A percentile compares a stretch with the other conserved stretches of the same genome.
Conservation (phyloP, 2,113 vertebrate species). For the Silurus asotus region DNA sequence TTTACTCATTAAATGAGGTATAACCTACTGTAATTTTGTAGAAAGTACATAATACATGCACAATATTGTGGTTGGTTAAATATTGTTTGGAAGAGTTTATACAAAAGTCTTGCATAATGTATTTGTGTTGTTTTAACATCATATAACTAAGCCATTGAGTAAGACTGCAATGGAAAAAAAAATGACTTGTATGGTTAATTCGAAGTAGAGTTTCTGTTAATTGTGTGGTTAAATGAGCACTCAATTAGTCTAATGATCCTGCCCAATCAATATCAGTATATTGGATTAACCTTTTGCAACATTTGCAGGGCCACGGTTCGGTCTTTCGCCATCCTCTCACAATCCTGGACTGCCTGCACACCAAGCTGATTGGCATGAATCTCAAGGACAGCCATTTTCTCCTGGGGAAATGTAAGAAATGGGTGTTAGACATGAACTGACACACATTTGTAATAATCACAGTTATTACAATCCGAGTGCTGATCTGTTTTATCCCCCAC, state of each 20-base stretch:
- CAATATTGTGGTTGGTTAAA: not conserved
- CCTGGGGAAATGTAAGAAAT: conserved; percentile 68
- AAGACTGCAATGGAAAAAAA: not conserved
- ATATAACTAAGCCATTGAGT: not conserved
- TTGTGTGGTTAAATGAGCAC: not conserved
- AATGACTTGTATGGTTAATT: not conserved
- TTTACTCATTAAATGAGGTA: not conserved
- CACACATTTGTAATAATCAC: not conserved
- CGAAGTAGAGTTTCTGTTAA: not conserved
- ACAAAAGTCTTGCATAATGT: not conserved
- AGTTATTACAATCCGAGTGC: not conserved
- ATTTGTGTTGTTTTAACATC: not conserved
- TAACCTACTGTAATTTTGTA: not conserved
- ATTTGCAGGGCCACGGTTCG: conserved; percentile 77
- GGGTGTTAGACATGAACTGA: not conserved
- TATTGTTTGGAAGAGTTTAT: not conserved
- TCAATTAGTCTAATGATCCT: not conserved
- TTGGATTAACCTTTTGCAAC: conserved; percentile 82
- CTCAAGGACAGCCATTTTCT: conserved; percentile 83
- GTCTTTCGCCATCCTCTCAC: conserved; percentile 80
- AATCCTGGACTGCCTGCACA: conserved; percentile 83
- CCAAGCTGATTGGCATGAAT: conserved; percentile 86
- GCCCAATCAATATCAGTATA: not conserved
- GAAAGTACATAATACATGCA: not conserved
- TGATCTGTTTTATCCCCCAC: not conserved